phyloP scores from a whole-genome alignment of 2,113 vertebrate species.

The Antechinus flavipes region DNA sequence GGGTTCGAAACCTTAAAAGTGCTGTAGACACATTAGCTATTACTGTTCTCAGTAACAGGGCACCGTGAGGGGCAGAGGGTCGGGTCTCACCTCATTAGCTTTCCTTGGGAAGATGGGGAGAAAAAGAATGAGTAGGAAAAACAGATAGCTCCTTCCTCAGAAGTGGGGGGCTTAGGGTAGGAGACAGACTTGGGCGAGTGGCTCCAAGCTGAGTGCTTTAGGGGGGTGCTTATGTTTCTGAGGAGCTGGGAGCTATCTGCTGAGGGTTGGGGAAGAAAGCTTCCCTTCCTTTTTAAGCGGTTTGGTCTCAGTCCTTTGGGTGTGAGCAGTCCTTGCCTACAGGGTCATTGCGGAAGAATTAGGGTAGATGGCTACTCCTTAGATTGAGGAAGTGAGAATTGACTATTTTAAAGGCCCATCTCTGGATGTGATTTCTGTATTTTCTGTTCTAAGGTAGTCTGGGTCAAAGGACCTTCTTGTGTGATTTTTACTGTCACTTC shows the following conservation, averaged over 20 bases:
- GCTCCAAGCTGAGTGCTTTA: background rate
- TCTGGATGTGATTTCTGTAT: background rate
- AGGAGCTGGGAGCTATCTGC: background rate
- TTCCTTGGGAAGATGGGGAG: background rate
- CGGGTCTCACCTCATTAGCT: background rate
- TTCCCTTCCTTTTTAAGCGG: background rate
- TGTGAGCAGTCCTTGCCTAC: background rate
- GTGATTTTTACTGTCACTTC: background rate
- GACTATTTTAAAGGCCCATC: background rate
- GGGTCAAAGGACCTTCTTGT: background rate
- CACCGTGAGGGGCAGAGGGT: background rate
- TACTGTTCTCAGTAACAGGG: background rate
- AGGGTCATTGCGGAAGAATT: background rate
- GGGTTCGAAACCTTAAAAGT: background rate
- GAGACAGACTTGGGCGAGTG: background rate
- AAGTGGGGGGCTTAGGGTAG: background rate
- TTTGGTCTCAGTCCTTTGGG: background rate
- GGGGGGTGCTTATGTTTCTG: background rate
- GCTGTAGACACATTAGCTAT: background rate
- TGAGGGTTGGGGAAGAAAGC: background rate
- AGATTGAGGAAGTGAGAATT: background rate
- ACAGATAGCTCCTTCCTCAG: background rate
- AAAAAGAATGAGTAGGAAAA: background rate
- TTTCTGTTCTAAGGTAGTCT: background rate
- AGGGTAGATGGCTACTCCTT: background rate